Conservation (phyloP, 2,113 vertebrate species). For the Phylloscopus trochiloides region DNA sequence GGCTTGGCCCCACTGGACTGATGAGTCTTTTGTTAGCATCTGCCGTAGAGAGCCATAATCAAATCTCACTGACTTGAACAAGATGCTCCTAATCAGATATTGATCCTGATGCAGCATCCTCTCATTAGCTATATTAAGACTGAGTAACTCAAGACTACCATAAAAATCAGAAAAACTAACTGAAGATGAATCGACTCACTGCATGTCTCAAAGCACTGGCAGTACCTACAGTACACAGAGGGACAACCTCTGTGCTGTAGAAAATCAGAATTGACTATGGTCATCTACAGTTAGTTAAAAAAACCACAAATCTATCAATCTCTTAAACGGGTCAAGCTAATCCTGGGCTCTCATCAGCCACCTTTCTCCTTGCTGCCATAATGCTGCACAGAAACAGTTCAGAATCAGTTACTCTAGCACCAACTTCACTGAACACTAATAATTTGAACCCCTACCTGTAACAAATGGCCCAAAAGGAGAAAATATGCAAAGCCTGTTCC, state of each 20-base stretch:
- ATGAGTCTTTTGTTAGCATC: background rate
- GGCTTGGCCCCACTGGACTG: no score
- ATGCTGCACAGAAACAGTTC: background rate
- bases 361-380: background rate
- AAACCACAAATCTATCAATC: background rate
- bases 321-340: background rate
- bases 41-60: background rate
- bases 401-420: background rate
- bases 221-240: background rate
- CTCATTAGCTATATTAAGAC: background rate
- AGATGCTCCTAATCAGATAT: background rate
- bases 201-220: fast-evolving
- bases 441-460: background rate
- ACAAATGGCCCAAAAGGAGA: background rate
- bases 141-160: background rate
- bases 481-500: background rate
- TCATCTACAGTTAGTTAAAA: background rate
- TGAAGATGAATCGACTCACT: background rate
- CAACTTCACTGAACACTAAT: background rate
- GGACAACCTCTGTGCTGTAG: background rate
- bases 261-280: background rate
- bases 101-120: background rate
- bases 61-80: background rate
- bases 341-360: background rate
- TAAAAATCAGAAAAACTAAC: background rate